These are phyloP conservation scores for Glaucopsyche alexis DNA, from an alignment of 2,888 invertebrate species.

Conservation along the genomic window DNA sequence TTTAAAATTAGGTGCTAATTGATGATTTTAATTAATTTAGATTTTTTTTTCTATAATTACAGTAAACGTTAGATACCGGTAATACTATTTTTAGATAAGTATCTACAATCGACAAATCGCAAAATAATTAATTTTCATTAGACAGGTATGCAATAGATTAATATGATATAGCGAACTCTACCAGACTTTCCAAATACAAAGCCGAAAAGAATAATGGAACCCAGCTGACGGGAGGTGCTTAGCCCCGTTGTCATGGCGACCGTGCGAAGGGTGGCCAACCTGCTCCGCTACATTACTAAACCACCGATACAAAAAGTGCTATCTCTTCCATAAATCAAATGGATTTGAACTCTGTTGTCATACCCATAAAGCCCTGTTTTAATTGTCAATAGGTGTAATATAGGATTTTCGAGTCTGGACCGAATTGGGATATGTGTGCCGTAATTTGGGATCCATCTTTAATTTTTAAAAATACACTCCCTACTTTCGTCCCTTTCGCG, in stretches of 20 bases:
- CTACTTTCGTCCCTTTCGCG: conserved; percentile 58
- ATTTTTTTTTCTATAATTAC: no score
- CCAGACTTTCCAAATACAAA: conserved; percentile 63
- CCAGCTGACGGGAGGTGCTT: conserved; percentile 79
- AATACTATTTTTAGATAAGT: conserved; percentile 41
- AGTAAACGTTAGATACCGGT: conserved; percentile 35
- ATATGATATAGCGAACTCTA: conserved; percentile 43
- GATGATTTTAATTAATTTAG: no score
- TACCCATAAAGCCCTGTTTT: conserved; percentile 59
- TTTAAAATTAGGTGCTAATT: no score
- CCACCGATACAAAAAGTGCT: conserved; percentile 58
- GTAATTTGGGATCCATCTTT: conserved; percentile 79
- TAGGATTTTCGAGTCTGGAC: conserved; percentile 49
- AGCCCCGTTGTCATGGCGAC: conserved; percentile 72
- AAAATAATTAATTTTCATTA: conserved; percentile 36
- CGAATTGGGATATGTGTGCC: conserved; percentile 58
- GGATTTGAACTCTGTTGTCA: conserved; percentile 63
- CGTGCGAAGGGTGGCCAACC: conserved; percentile 76
- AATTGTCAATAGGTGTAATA: conserved; percentile 54
- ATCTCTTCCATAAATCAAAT: conserved; percentile 51
- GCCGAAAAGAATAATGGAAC: conserved; percentile 69
- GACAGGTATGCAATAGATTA: conserved; percentile 63
- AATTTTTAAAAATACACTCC: conserved; percentile 77
- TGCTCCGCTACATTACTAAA: conserved; percentile 66
- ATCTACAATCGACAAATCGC: conserved; percentile 51